Evolutionary conservation across 2,888 invertebrate species (phyloP).

Genomic region (Polydrusus pterygomalis): DNA sequence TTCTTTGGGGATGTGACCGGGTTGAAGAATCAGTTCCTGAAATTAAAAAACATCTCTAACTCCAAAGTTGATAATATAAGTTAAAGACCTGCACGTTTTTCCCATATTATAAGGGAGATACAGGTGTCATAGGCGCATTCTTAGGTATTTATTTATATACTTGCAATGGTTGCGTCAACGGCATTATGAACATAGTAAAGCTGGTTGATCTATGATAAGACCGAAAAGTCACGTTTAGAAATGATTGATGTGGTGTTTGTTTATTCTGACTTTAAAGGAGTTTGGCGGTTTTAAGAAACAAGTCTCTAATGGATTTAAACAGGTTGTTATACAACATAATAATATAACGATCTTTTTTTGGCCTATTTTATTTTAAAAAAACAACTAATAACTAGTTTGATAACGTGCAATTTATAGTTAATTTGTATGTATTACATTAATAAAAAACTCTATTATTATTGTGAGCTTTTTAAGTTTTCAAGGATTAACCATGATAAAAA

Average conservation of each 20-base stretch:
- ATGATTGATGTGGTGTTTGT: constrained; percentile 1
- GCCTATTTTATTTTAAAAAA: too few relatives aligned
- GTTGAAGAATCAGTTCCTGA: constrained; percentile 73
- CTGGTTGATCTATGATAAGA: constrained; percentile 3
- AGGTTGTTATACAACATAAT: too few relatives aligned
- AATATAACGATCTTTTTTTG: too few relatives aligned
- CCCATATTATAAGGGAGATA: not conserved
- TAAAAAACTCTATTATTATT: not conserved
- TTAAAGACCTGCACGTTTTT: too few relatives aligned
- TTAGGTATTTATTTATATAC: not conserved
- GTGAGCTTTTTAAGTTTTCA: constrained; percentile 1
- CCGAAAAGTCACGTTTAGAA: constrained; percentile 13
- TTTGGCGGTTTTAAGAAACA: not conserved
- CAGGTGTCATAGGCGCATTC: not conserved
- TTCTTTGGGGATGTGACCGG: constrained; percentile 76
- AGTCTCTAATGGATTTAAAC: too few relatives aligned
- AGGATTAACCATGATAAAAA: constrained; percentile 6
- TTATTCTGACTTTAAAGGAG: not conserved
- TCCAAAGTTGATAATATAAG: not conserved
- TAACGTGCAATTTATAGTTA: too few relatives aligned
- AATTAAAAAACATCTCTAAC: constrained; percentile 60
- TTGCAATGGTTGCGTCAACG: not conserved
- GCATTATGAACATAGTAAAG: not conserved
- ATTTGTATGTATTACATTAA: not conserved
- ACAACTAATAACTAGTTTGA: too few relatives aligned